These are phyloP conservation scores for Drosophila ohnishii DNA, from an alignment of 1,140 invertebrate genomes.

Conservation along the genomic window DNA sequence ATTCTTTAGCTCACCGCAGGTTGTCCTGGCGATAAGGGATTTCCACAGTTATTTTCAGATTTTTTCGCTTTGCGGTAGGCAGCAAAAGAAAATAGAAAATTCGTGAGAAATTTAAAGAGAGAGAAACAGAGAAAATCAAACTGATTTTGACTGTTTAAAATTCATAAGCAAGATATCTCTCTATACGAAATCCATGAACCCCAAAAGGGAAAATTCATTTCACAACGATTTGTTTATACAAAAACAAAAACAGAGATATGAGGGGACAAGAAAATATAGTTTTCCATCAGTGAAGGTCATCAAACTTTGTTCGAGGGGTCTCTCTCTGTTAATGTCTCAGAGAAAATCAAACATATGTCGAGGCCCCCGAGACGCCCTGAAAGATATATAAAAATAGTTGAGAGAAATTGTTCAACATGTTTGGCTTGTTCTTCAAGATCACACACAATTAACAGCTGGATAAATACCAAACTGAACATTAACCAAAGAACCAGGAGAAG, in stretches of 20 bases:
- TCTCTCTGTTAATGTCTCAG: constrained; percentile 29
- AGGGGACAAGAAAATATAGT: constrained; percentile 32
- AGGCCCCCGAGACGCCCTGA: constrained; percentile 9
- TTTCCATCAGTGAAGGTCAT: constrained; percentile 61
- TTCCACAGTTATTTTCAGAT: background rate
- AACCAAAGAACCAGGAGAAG: constrained; percentile 9
- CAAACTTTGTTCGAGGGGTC: constrained; percentile 57
- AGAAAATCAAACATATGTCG: constrained; percentile 37
- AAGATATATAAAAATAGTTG: constrained; percentile 65
- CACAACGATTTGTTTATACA: constrained; percentile 55
- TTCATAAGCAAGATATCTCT: constrained; percentile 1
- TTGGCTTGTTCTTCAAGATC: constrained; percentile 48
- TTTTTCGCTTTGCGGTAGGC: background rate
- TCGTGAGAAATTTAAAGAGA: constrained; percentile 2
- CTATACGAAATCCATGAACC: background rate
- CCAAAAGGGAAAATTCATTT: constrained; percentile 17
- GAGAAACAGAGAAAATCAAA: background rate
- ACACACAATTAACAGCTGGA: constrained; percentile 76
- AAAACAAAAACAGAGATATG: constrained; percentile 31
- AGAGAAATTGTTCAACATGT: constrained; percentile 42
- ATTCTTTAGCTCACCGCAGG: constrained; percentile 6
- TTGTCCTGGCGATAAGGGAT: constrained; percentile 31
- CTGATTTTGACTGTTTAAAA: background rate
- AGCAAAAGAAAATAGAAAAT: constrained; percentile 9
- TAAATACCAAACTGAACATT: constrained; percentile 56